Percentiles rank a stretch among this genome's conserved stretches.
phyloP scores from a whole-genome alignment of 1,140 invertebrate species.

The Procambarus virginalis region DNA sequence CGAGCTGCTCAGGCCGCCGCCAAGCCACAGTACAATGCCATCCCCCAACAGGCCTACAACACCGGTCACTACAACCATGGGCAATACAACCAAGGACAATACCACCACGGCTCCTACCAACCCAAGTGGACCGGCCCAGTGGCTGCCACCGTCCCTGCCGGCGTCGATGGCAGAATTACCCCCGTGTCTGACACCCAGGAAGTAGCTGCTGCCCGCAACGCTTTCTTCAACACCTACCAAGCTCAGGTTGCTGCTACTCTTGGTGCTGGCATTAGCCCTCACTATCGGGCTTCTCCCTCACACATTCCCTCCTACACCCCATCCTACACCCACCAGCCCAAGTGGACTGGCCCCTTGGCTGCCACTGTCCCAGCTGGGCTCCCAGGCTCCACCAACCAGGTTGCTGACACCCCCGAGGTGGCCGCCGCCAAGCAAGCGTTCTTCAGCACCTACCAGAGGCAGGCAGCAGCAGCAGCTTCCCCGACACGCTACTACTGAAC shows the following conservation, averaged over 20 bases:
- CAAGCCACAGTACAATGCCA: neutral
- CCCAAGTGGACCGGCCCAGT: constrained; percentile 67
- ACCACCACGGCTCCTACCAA: constrained; percentile 2
- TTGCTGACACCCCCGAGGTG: constrained; percentile 34
- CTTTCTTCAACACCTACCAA: constrained; percentile 50
- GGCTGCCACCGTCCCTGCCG: constrained; percentile 63
- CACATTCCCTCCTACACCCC: neutral
- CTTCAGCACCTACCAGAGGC: constrained; percentile 32
- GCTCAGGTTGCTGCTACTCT: constrained; percentile 34
- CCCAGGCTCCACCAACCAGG: constrained; percentile 13
- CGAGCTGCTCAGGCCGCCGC: constrained; percentile 52
- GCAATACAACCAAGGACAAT: neutral
- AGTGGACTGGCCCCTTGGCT: constrained; percentile 43
- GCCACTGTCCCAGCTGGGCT: constrained; percentile 37
- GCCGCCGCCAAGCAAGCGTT: constrained; percentile 31
- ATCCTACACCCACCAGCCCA: constrained; percentile 13
- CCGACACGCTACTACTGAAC: neutral
- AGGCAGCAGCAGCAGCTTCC: constrained; percentile 38
- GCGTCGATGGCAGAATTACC: constrained; percentile 54
- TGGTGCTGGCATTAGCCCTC: neutral
- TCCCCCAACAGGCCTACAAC: constrained; percentile 11
- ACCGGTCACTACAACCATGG: neutral
- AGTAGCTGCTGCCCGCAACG: constrained; percentile 54
- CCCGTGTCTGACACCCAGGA: constrained; percentile 59
- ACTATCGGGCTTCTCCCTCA: neutral